Evolutionary conservation across 2,797 vertebrate genomes (phyloP).

Genomic region (Muscicapa comitata): DNA sequence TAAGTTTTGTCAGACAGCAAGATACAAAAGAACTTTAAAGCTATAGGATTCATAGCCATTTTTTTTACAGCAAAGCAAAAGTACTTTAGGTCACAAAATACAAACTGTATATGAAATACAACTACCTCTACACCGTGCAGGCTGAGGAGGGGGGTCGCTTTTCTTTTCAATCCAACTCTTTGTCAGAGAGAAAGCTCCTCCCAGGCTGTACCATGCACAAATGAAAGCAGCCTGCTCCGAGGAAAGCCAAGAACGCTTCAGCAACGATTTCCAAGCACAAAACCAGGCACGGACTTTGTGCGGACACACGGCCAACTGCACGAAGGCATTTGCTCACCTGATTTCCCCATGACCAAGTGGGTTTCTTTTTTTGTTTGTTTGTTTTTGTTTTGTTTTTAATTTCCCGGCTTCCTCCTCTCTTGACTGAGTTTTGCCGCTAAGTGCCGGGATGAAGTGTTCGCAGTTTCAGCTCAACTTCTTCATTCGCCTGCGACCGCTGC

Average conservation of each 20-base stretch:
- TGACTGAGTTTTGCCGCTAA: background rate
- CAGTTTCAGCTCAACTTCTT: constrained; percentile 12
- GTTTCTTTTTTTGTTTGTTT: background rate
- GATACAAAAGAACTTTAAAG: background rate
- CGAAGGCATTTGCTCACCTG: constrained; percentile 49
- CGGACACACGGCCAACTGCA: background rate
- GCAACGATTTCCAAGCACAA: background rate
- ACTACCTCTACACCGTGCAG: too few relatives aligned
- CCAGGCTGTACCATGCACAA: background rate
- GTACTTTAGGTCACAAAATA: background rate
- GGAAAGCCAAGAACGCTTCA: background rate
- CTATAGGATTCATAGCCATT: background rate
- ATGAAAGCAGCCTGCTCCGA: background rate
- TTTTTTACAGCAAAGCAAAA: background rate
- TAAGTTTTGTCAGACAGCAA: background rate
- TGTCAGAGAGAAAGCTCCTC: constrained; percentile 4
- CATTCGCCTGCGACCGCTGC: background rate
- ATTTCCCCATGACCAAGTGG: constrained; percentile 60
- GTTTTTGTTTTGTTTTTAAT: background rate
- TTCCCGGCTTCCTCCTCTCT: background rate
- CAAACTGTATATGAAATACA: background rate
- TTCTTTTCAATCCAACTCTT: background rate
- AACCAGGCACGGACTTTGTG: background rate
- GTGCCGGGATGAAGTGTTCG: background rate
- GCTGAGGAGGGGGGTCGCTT: accelerated